Base-by-base conservation (phyloP, 2,888 invertebrate species). In the Caenorhabditis sp. region DNA sequence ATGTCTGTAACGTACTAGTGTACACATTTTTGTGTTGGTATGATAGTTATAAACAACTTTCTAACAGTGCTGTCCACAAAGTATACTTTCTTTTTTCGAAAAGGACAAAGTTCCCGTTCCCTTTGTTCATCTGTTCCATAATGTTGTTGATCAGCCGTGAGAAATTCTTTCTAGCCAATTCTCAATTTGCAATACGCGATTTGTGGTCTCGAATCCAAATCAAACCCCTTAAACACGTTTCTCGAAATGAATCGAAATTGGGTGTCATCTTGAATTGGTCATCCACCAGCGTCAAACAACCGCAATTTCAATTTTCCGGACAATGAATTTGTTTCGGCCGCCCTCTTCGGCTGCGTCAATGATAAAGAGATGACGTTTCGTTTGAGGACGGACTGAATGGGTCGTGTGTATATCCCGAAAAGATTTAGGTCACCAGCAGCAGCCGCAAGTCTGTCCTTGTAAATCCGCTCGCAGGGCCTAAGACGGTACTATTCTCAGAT, bases 351-450 rank as follows among this genome's bases (percentile, higher is more conserved):
- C 32, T 32, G 32, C 69, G 58, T 56, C 55, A 62, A 44, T 74
- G 76, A 76, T 76, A 76, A 76, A 72, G 68, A 76, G 76, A 67
- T 67, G 76, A 76, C 76, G 76, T 74, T 51, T 51, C 37, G 58
- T 67, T 50, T 55, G 58, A 56, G 60, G 65, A 56, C 32, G 67
- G 60, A 64, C 64, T 58, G 72, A 67, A 74, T 65, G 51, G 65
- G 51, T 37, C 60, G 51, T 74, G 65, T 67, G 26, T 76, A 67
- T 76, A 67, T 76, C 76, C 67, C 65, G 58, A 67, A 67, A 76
- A 67, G 67, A 76, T 76, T 76, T 76, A 76, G 76, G 76, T 76
- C 76, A 76, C 51, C 76, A 76, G 67, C 76, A 71, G 47, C 72
- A 72, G 72, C 51, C 62, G n/a, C n/a, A n/a, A 58, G 58, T 50